Evolutionary conservation across 2,113 vertebrate genomes (phyloP).

Genomic region (Anguilla rostrata): DNA sequence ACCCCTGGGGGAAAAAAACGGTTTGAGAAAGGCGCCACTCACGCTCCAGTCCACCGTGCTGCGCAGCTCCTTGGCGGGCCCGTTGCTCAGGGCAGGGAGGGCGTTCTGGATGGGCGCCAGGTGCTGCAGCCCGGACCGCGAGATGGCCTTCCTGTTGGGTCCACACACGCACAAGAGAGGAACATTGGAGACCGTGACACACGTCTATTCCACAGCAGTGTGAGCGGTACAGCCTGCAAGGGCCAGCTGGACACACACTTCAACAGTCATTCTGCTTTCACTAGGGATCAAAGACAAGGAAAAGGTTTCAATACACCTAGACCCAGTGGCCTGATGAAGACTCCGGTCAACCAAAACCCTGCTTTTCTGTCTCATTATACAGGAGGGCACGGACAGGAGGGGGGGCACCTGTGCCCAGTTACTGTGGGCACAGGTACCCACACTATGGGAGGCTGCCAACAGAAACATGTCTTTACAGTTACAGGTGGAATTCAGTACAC

Average conservation of each 20-base stretch:
- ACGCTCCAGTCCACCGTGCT: slow-evolving; percentile 93
- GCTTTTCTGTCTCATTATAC: too few relatives aligned
- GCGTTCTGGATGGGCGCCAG: slow-evolving; percentile 81
- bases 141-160: slow-evolving; percentile 92
- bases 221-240: neutral
- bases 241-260: neutral
- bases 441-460: too few relatives aligned
- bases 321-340: neutral
- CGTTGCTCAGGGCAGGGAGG: slow-evolving; percentile 83
- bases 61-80: slow-evolving; percentile 87
- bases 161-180: neutral
- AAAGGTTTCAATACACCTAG: neutral
- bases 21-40: slow-evolving; percentile 53
- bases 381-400: too few relatives aligned
- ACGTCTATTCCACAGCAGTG: neutral
- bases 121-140: slow-evolving; percentile 94
- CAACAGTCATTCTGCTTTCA: neutral
- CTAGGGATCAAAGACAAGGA: neutral
- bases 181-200: neutral
- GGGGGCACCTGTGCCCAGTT: too few relatives aligned
- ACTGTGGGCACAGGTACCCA: neutral
- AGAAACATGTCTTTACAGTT: too few relatives aligned
- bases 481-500: too few relatives aligned
- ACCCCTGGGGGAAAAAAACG: neutral
- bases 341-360: too few relatives aligned